A percentile compares a stretch with the other conserved stretches of the same genome.
phyloP scores from a whole-genome alignment of 37 sponge, comb jelly and placozoan genomes.

The Haliclona indistincta region DNA sequence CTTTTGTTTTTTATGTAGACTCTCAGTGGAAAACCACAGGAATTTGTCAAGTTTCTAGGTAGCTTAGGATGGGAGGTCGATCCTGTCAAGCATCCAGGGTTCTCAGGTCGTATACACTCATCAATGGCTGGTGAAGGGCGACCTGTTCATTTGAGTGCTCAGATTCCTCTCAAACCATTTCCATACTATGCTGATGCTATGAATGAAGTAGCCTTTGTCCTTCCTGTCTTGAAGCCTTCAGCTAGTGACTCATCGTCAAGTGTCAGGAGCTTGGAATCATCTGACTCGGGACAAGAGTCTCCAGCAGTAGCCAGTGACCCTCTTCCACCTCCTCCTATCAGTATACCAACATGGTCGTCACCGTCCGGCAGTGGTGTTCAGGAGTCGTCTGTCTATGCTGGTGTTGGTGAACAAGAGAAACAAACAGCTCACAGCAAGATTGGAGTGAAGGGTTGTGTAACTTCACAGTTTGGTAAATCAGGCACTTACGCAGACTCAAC shows the following conservation, averaged over 20 bases:
- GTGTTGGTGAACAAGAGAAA: not conserved
- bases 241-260: conserved; percentile 47
- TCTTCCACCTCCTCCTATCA: conserved; percentile 14
- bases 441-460: not conserved
- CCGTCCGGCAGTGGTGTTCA: not conserved
- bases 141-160: conserved; percentile 25
- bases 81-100: conserved; percentile 72
- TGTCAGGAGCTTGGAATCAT: conserved; percentile 60
- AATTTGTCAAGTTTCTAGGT: conserved; percentile 71
- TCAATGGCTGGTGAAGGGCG: conserved; percentile 7
- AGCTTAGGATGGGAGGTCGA: conserved; percentile 90
- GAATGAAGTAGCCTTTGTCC: conserved; percentile 80
- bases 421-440: not conserved
- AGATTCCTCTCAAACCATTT: conserved; percentile 65
- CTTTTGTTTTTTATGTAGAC: conserved; percentile 13
- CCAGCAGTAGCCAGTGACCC: not conserved
- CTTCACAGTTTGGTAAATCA: not conserved
- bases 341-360: not conserved
- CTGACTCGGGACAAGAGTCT: conserved; percentile 29
- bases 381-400: conserved; percentile 3
- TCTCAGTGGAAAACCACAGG: conserved; percentile 12
- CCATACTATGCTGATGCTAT: conserved; percentile 79
- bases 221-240: conserved; percentile 35
- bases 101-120: conserved; percentile 68
- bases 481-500: not conserved